Percentiles rank a stretch among this genome's conserved stretches.
These are phyloP conservation scores for Pyrrhopygopsis socrates DNA, from an alignment of 2,888 invertebrate genomes.

Conservation along the genomic window DNA sequence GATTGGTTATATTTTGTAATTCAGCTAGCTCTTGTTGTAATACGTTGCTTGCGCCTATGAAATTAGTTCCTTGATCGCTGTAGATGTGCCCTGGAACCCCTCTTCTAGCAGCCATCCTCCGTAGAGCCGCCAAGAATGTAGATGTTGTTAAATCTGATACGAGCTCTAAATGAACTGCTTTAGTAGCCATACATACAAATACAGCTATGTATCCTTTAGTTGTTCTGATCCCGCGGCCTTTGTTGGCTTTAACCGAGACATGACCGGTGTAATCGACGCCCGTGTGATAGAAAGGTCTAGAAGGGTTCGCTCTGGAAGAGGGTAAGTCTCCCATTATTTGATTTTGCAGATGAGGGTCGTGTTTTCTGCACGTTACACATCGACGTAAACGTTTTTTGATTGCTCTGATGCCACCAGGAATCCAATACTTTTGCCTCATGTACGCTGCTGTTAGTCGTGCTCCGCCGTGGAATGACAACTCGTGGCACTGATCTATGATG, in stretches of 20 bases:
- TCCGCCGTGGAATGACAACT: constrained; percentile 59
- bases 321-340: constrained; percentile 73
- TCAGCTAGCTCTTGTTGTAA: not conserved
- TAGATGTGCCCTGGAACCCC: constrained; percentile 9
- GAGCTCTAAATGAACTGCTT: constrained; percentile 17
- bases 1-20: not conserved
- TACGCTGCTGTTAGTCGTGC: constrained; percentile 46
- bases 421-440: constrained; percentile 66
- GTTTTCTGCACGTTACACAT: constrained; percentile 29
- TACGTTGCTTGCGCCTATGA: not conserved
- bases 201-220: constrained; percentile 25
- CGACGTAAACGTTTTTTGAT: constrained; percentile 29
- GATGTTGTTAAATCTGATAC: constrained; percentile 12
- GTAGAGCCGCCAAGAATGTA: constrained; percentile 14
- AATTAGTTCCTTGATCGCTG: not conserved
- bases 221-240: constrained; percentile 17
- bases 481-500: constrained; percentile 65
- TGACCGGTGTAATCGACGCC: constrained; percentile 9
- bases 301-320: not conserved
- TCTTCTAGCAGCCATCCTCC: constrained; percentile 4
- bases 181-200: constrained; percentile 27
- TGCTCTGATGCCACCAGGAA: constrained; percentile 46
- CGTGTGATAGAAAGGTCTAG: no score
- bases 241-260: constrained; percentile 13
- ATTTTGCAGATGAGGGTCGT: constrained; percentile 45